A percentile compares a stretch with the other conserved stretches of the same genome.
phyloP scores from a whole-genome alignment of 2,113 vertebrate genomes.

The Etheostoma spectabile region DNA sequence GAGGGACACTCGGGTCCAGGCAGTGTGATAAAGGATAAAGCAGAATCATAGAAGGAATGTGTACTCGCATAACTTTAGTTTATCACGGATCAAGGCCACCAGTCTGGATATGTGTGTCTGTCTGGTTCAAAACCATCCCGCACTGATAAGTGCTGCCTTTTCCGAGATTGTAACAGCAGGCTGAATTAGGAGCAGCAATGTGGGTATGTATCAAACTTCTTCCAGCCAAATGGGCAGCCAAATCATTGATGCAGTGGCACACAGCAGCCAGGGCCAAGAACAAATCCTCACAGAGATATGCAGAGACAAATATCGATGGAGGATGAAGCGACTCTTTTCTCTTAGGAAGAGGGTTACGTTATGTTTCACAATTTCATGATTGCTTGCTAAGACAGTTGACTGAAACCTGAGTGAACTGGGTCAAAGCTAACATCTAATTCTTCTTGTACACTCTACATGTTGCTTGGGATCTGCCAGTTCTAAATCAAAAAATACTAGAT shows the following conservation, averaged over 20 bases:
- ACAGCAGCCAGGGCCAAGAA: conserved; percentile 38
- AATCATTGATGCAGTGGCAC: conserved; percentile 51
- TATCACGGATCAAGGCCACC: conserved; percentile 65
- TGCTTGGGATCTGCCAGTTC: conserved; percentile 34
- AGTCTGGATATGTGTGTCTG: conserved; percentile 58
- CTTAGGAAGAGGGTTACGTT: conserved; percentile 44
- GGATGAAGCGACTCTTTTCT: conserved; percentile 45
- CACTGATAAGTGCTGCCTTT: conserved; percentile 57
- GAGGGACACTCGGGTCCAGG: conserved; percentile 13
- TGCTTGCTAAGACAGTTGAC: conserved; percentile 43
- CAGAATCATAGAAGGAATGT: conserved; percentile 54
- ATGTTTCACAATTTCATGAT: conserved; percentile 34
- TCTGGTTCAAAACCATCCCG: conserved; percentile 51
- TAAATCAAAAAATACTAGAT: conserved; percentile 32
- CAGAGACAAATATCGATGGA: conserved; percentile 54
- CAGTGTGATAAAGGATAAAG: conserved; percentile 54
- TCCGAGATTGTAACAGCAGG: conserved; percentile 38
- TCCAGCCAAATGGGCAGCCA: conserved; percentile 38
- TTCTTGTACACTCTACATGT: conserved; percentile 5
- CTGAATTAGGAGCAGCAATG: conserved; percentile 41
- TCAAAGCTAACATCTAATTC: conserved; percentile 45
- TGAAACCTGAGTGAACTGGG: conserved; percentile 54
- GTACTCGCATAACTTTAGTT: conserved; percentile 46
- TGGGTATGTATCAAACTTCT: conserved; percentile 49
- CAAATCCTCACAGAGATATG: conserved; percentile 34